These are phyloP conservation scores for Baronia brevicornis DNA, from an alignment of 2,888 invertebrate genomes.

Conservation along the genomic window DNA sequence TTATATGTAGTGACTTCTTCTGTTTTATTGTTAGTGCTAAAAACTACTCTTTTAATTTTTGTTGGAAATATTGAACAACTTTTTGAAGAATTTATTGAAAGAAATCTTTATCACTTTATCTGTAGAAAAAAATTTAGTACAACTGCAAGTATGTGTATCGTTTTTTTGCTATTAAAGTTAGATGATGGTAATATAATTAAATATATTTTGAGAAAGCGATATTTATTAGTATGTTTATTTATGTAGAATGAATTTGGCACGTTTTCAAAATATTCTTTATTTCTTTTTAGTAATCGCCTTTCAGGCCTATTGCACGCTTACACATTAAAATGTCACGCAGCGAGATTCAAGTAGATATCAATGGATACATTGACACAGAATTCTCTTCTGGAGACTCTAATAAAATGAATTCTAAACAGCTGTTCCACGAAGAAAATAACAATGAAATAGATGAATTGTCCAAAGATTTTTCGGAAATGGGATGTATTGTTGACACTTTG, in stretches of 20 bases:
- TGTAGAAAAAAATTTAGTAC: conserved; percentile 13
- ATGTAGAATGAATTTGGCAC: conserved; percentile 5
- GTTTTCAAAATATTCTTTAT: conserved; percentile 19
- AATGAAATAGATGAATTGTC: conserved; percentile 65
- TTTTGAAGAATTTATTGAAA: too few relatives aligned
- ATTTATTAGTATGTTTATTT: too few relatives aligned
- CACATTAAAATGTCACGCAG: conserved; percentile 50
- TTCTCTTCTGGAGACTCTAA: conserved; percentile 60
- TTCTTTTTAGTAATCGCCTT: conserved; percentile 32
- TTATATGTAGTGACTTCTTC: conserved; percentile 29
- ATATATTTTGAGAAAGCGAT: conserved; percentile 9
- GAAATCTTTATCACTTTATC: too few relatives aligned
- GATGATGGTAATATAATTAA: too few relatives aligned
- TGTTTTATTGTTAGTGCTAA: conserved; percentile 20
- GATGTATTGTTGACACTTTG: conserved; percentile 60
- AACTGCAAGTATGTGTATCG: too few relatives aligned
- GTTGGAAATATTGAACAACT: too few relatives aligned
- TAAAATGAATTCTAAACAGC: conserved; percentile 47
- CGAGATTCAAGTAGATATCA: conserved; percentile 41
- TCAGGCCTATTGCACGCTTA: conserved; percentile 47
- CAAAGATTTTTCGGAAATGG: conserved; percentile 63
- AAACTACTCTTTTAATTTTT: too few relatives aligned
- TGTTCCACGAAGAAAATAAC: conserved; percentile 62
- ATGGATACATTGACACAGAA: conserved; percentile 39
- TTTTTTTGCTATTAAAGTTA: too few relatives aligned